These are phyloP conservation scores for Aepyceros melampus DNA, from an alignment of 2,113 vertebrate genomes.

Conservation along the genomic window DNA sequence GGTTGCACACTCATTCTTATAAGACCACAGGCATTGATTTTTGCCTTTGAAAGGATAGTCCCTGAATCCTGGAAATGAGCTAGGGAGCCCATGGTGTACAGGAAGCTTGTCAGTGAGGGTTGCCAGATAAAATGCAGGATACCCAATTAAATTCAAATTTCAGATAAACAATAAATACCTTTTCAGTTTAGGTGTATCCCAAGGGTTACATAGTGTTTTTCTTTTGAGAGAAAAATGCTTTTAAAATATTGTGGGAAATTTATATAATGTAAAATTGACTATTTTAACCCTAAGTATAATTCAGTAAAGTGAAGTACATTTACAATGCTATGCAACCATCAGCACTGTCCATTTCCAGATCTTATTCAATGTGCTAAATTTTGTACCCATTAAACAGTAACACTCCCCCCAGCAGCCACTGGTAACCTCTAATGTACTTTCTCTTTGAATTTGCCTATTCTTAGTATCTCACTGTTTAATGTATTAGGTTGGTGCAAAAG, in stretches of 20 bases:
- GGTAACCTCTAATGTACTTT: not conserved
- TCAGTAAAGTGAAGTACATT: not conserved
- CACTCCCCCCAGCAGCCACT: not conserved
- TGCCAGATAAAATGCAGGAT: not conserved
- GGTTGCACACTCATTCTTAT: not conserved
- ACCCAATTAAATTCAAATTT: not conserved
- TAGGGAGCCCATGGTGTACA: not conserved
- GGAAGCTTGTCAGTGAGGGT: not conserved
- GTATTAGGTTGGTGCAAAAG: not conserved
- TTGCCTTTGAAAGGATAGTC: not conserved
- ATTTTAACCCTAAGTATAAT: not conserved
- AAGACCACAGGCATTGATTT: not conserved
- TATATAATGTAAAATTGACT: not conserved
- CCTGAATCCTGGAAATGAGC: not conserved
- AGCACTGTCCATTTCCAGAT: not conserved
- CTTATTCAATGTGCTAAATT: not conserved
- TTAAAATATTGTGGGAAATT: conserved; percentile 1
- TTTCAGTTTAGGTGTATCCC: not conserved
- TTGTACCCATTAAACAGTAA: not conserved
- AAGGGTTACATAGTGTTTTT: not conserved
- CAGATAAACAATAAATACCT: not conserved
- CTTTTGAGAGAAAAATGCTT: not conserved
- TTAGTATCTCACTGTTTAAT: not conserved
- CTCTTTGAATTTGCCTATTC: not conserved
- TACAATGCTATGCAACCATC: not conserved